phyloP scores from a whole-genome alignment of 2,113 vertebrate genomes.

The Mobula birostris region DNA sequence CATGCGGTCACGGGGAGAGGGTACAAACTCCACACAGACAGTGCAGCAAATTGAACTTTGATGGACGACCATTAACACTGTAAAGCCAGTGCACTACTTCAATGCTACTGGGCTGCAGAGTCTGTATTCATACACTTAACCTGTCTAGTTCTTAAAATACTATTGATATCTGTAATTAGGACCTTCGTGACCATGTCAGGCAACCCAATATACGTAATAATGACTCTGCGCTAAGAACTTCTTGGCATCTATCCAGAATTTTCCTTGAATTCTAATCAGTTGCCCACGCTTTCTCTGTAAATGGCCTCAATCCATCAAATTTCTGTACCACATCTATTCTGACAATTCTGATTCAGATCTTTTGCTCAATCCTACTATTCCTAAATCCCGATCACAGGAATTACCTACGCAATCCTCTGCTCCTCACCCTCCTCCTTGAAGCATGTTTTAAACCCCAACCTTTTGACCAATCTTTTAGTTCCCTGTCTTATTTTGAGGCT shows the following conservation, averaged over 20 bases:
- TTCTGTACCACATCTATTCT: background rate
- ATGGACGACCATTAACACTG: too few relatives aligned
- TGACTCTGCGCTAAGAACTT: background rate
- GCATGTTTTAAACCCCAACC: background rate
- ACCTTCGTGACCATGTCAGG: background rate
- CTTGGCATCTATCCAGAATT: background rate
- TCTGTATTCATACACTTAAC: background rate
- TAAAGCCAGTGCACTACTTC: too few relatives aligned
- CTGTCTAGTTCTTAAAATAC: background rate
- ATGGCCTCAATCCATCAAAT: background rate
- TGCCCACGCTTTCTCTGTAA: background rate
- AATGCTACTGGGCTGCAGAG: background rate
- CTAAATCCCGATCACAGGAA: background rate
- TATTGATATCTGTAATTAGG: background rate
- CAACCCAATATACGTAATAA: background rate
- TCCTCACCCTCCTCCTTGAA: background rate
- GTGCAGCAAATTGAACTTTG: too few relatives aligned
- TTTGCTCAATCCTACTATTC: background rate
- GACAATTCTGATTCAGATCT: too few relatives aligned
- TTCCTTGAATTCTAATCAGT: background rate
- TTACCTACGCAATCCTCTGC: background rate
- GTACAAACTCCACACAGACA: too few relatives aligned
- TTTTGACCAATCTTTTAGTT: background rate
- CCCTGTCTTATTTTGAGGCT: background rate
- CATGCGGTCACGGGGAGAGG: too few relatives aligned